phyloP scores from a whole-genome alignment of 2,113 vertebrate species.

The Amblyornis subalaris region DNA sequence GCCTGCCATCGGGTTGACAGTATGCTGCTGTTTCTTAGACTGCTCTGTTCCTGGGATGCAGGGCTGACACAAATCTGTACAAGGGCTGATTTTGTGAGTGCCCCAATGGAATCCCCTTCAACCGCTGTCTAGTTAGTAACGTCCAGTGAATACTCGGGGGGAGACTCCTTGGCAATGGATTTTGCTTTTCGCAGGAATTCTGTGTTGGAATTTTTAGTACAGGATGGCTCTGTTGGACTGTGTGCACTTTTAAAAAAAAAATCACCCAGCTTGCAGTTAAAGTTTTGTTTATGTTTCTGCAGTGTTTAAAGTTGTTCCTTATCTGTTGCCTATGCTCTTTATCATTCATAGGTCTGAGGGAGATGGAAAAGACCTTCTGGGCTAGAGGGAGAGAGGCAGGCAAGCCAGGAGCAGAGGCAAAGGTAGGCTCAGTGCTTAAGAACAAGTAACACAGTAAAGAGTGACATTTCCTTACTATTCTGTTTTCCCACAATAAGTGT shows the following conservation, averaged over 20 bases:
- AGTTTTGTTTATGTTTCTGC: constrained; percentile 28
- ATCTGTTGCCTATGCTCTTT: constrained; percentile 16
- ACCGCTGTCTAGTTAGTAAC: not conserved
- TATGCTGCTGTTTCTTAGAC: not conserved
- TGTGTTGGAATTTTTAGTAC: not conserved
- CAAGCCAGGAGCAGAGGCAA: not conserved
- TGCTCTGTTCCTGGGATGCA: not conserved
- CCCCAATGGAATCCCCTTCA: constrained; percentile 7
- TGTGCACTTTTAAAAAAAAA: not conserved
- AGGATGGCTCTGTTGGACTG: not conserved
- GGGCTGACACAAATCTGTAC: not conserved
- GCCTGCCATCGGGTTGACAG: not conserved
- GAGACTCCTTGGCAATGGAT: constrained; percentile 1
- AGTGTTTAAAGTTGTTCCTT: constrained; percentile 20
- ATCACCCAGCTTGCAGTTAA: not conserved
- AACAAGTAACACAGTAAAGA: not conserved
- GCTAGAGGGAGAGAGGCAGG: not conserved
- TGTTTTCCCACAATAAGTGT: not conserved
- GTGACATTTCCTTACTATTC: not conserved
- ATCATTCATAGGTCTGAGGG: not conserved
- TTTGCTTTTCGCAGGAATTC: constrained; percentile 18
- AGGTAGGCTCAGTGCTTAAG: not conserved
- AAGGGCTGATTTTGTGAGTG: constrained; percentile 15
- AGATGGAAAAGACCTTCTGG: not conserved
- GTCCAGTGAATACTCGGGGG: not conserved